These are phyloP conservation scores for Cydia pomonella DNA, from an alignment of 1,140 invertebrate species.

Conservation along the genomic window DNA sequence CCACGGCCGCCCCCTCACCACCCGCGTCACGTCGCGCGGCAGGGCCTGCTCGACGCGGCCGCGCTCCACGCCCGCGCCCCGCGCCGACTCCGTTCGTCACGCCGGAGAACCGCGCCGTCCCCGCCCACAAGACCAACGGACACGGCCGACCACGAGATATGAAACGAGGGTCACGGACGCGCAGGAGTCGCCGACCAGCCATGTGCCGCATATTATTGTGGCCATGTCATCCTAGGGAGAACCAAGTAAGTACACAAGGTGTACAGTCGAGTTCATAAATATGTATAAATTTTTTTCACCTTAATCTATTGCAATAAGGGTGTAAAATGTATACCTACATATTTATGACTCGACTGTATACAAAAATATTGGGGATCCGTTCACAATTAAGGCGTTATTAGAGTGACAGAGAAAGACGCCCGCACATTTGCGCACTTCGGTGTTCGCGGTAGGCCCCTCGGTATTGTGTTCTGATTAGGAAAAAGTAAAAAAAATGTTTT, in stretches of 20 bases:
- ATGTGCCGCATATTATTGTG: slow-evolving; percentile 82
- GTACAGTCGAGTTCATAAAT: too few species aligned
- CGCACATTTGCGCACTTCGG: too few species aligned
- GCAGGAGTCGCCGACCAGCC: slow-evolving; percentile 64
- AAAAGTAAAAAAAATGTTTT: too few species aligned
- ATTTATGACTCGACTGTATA: too few species aligned
- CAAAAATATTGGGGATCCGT: too few species aligned
- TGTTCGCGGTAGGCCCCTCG: too few species aligned
- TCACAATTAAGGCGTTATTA: too few species aligned
- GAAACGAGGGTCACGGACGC: slow-evolving; percentile 63
- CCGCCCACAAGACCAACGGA: slow-evolving; percentile 60
- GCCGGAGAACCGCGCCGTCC: slow-evolving; percentile 47
- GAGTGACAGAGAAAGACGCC: too few species aligned
- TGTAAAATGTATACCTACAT: too few species aligned
- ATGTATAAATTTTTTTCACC: too few species aligned
- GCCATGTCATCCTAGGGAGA: slow-evolving; percentile 84
- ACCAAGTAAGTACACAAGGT: slow-evolving; percentile 54
- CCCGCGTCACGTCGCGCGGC: slow-evolving; percentile 34
- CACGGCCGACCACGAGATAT: slow-evolving; percentile 54
- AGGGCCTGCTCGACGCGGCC: slow-evolving; percentile 47
- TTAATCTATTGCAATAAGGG: too few species aligned
- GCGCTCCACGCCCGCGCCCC: slow-evolving; percentile 46
- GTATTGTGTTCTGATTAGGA: too few species aligned
- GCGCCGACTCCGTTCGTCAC: slow-evolving; percentile 54
- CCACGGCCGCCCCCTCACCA: slow-evolving; percentile 31